Percentiles rank a stretch among this genome's conserved stretches.
These are phyloP conservation scores for Microchrysa polita DNA, from an alignment of 2,888 invertebrate genomes.

Conservation along the genomic window DNA sequence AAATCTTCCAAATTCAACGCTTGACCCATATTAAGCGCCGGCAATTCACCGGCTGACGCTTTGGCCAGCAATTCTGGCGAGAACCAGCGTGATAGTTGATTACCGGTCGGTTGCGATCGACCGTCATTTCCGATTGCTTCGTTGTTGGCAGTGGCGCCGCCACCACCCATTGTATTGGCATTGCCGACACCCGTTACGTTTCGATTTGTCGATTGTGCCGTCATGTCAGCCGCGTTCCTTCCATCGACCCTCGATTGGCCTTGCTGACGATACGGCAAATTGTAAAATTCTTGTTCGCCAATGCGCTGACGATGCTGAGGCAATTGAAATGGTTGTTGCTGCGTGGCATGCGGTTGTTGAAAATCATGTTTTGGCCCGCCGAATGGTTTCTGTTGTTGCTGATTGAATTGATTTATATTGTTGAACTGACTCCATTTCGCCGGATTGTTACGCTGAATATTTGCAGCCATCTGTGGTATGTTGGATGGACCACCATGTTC, in stretches of 20 bases:
- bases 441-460: conserved; percentile 52
- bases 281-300: conserved; percentile 53
- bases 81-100: conserved; percentile 88
- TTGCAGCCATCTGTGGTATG: conserved; percentile 31
- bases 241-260: conserved; percentile 40
- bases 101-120: conserved; percentile 74
- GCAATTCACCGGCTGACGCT: conserved; percentile 83
- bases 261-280: conserved; percentile 59
- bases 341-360: conserved; percentile 56
- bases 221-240: conserved; percentile 54
- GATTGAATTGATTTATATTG: conserved; percentile 43
- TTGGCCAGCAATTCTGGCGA: conserved; percentile 83
- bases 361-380: no score
- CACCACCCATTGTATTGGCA: conserved; percentile 42
- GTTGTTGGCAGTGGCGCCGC: conserved; percentile 48
- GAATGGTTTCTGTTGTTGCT: conserved; percentile 40
- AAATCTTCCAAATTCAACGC: conserved; percentile 86
- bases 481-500: background rate
- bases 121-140: conserved; percentile 62
- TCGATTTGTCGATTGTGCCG: conserved; percentile 57
- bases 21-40: conserved; percentile 68
- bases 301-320: conserved; percentile 49
- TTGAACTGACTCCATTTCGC: conserved; percentile 49
- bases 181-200: background rate
- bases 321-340: conserved; percentile 59